Conservation (phyloP, 1,140 invertebrate genomes). For the Rhynchophorus ferrugineus region DNA sequence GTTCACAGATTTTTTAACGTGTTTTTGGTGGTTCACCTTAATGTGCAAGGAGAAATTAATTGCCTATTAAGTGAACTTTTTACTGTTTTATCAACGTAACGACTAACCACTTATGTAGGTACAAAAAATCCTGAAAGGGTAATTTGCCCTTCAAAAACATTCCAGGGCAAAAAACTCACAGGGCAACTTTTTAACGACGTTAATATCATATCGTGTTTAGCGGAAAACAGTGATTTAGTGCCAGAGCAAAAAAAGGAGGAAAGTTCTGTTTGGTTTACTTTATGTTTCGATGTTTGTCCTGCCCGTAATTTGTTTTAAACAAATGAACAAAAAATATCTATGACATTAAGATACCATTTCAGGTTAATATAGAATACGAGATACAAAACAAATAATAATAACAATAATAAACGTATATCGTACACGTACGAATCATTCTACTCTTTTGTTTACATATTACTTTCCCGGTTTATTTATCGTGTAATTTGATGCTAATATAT, state of each 20-base stretch:
- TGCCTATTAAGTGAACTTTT: conserved; percentile 17
- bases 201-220: conserved; percentile 14
- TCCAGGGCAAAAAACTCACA: conserved; percentile 7
- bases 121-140: conserved; percentile 15
- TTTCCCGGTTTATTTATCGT: too few relatives aligned
- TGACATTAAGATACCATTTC: too few relatives aligned
- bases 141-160: conserved; percentile 19
- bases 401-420: too few relatives aligned
- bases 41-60: conserved; percentile 16
- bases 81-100: conserved; percentile 12
- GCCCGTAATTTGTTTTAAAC: too few relatives aligned
- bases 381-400: too few relatives aligned
- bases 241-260: not conserved
- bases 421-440: too few relatives aligned
- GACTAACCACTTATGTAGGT: conserved; percentile 12
- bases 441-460: too few relatives aligned
- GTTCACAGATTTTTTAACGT: not conserved
- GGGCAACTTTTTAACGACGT: conserved; percentile 19
- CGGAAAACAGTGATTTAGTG: conserved; percentile 8
- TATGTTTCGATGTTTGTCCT: too few relatives aligned
- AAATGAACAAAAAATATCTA: too few relatives aligned
- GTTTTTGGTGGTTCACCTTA: conserved; percentile 9
- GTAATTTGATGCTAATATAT: too few relatives aligned
- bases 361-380: too few relatives aligned
- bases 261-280: too few relatives aligned